These are phyloP conservation scores for Trichoplusia ni DNA, from an alignment of 1,140 invertebrate genomes.

Conservation along the genomic window DNA sequence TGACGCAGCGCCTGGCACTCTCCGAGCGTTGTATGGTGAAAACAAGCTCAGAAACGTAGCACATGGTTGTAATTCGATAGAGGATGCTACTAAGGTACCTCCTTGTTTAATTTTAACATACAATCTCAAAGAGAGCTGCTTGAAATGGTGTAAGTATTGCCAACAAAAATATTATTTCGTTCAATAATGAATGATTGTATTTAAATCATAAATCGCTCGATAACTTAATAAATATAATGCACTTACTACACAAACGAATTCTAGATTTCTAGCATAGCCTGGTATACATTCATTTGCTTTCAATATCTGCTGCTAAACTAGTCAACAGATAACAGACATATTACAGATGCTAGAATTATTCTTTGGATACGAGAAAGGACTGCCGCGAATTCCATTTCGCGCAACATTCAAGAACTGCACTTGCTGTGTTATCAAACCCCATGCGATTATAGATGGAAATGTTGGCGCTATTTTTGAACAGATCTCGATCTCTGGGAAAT, in stretches of 20 bases:
- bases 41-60: constrained; percentile 89
- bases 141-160: background rate
- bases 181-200: too few species aligned
- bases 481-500: constrained; percentile 88
- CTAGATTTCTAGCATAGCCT: too few species aligned
- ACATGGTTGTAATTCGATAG: constrained; percentile 82
- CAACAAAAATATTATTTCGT: too few species aligned
- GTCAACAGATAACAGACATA: constrained; percentile 25
- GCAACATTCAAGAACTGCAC: constrained; percentile 87
- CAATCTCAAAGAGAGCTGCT: background rate
- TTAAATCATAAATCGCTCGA: too few species aligned
- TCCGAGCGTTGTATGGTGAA: constrained; percentile 87
- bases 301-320: too few species aligned
- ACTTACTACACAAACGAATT: too few species aligned
- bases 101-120: background rate
- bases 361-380: constrained; percentile 81
- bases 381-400: constrained; percentile 76
- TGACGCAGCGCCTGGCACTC: constrained; percentile 81
- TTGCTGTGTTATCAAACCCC: constrained; percentile 96
- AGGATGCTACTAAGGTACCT: constrained; percentile 66
- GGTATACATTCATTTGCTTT: too few species aligned
- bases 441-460: constrained; percentile 88
- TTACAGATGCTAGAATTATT: constrained; percentile 84
- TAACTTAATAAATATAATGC: too few species aligned
- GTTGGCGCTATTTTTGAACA: constrained; percentile 88